Evolutionary conservation across 2,888 invertebrate genomes (phyloP), one percentile per base, ranked within the genome.

Genomic region (Hermodice carunculata): DNA sequence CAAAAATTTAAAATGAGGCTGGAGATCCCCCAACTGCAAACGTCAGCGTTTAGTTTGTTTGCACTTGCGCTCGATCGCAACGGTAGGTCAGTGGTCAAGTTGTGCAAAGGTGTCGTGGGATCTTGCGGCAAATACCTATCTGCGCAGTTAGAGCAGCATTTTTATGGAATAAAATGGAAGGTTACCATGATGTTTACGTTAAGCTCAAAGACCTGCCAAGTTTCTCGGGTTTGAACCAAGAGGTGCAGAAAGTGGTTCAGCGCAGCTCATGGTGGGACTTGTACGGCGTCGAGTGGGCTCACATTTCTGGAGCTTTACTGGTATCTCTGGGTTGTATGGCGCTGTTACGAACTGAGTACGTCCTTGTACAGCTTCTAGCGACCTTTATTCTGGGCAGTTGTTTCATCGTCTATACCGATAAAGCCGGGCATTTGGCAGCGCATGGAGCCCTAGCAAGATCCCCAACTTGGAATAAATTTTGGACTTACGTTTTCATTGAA

Each of bases 211-310:
- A 76, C 37, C 48, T 84, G 29, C 83, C 83, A 1, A 72, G 74
- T 37, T 81, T 79, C 61, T 59, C 68, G 0, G 72, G 73, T 1
- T 69, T 84, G 26, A 77, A 70, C 31, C 37, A 64, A 1, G 56
- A 78, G 62, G 80, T 83, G 2, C 67, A 73, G 52, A 61, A 63
- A 6, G 49, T 81, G 8, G 70, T 81, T 4, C 49, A 62, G 2
- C 37, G 46, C 4, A 73, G 75, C 59, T 70, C 78, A 11, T 81
- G 81, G 81, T 81, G 76, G 77, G 81, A 83, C 19, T 49, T 67
- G 14, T 76, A 82, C 68, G 84, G 83, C 1, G 68, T 77, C 2
- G 83, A 83, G 66, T 79, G 76, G 78, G 5, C 67, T 4, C 64
- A 78, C 11, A 67, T 71, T 42, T n/a, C 65, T 4, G 24, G 53